Base-by-base conservation (phyloP, 2,113 vertebrate species). In the Anser cygnoides region DNA sequence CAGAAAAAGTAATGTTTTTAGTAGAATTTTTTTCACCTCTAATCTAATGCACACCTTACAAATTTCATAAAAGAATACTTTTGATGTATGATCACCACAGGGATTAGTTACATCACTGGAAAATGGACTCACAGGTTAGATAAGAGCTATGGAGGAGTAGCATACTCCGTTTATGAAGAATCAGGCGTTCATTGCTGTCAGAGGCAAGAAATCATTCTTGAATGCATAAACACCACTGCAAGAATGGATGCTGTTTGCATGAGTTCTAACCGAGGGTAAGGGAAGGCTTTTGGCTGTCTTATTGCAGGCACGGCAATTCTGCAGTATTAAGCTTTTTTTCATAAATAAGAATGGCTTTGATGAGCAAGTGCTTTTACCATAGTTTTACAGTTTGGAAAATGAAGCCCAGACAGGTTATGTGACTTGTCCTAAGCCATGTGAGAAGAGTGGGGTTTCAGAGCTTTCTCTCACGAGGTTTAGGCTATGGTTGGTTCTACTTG, bases 381-480 rank as follows among this genome's bases (percentile, higher is more conserved):
- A 43, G 33, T 43, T 76, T 87, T 29, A 50, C 10, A 49, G 16
- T 49, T 71, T 20, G 25, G 14, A 50, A 70, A 57, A 9, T 46
- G 41, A 95, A 90, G n/a, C 23, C 50, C 37, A 10, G 28, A 71
- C 29, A 91, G 4, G 35, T 46, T 61, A 49, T 72, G 49, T 58
- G 54, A 61, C 11, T 79, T 75, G 73, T 76, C 23, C n/a, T 49
- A 57, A 61, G 19, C 72, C 35, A 39, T 0, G 2, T 33, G 55
- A 44, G 75, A 83, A 67, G 68, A 84, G 31, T n/a, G 23, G 12
- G 8, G 26, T n/a, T 79, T 84, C 71, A 73, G 70, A 77, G 4
- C 18, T 57, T 35, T 16, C 6, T 82, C 22, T 76, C 0, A 0
- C n/a, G 44, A 73, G 5, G 5, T 61, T 31, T 80, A 67, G 28